Evolutionary conservation across 2,113 vertebrate genomes (phyloP).

Genomic region (Regulus satrapa): DNA sequence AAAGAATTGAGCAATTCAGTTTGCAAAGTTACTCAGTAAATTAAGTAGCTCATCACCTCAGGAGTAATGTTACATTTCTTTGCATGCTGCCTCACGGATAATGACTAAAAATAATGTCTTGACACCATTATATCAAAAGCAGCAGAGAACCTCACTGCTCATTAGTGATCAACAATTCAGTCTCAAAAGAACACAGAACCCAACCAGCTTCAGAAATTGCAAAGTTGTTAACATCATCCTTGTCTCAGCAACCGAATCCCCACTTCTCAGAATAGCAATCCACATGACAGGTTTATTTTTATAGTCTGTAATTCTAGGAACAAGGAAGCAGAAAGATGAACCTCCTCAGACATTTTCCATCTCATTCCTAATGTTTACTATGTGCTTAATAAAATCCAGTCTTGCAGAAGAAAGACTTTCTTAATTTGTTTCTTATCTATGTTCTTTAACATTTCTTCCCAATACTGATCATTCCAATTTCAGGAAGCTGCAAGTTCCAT

Average conservation of each 20-base stretch:
- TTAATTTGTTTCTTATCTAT: neutral
- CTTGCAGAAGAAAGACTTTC: neutral
- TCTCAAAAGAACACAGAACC: conserved; percentile 9
- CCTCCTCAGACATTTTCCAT: conserved; percentile 20
- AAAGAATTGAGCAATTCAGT: neutral
- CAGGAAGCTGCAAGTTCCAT: neutral
- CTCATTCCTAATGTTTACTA: conserved; percentile 23
- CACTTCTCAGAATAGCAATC: conserved; percentile 46
- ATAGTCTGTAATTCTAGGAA: conserved; percentile 55
- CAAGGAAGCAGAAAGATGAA: conserved; percentile 40
- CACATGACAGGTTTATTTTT: conserved; percentile 65
- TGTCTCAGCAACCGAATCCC: conserved; percentile 48
- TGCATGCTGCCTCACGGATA: neutral
- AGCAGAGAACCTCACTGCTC: neutral
- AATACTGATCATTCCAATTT: neutral
- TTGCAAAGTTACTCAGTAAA: neutral
- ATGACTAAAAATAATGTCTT: conserved; percentile 22
- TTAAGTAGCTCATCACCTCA: neutral
- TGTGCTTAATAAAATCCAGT: neutral
- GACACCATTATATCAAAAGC: conserved; percentile 43
- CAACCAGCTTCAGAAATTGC: neutral
- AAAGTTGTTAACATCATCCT: conserved; percentile 20
- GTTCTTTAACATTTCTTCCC: neutral
- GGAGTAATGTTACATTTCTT: neutral
- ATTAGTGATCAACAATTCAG: neutral